Evolutionary conservation across 2,888 invertebrate species (phyloP).

Genomic region (Tiliacea citrago): DNA sequence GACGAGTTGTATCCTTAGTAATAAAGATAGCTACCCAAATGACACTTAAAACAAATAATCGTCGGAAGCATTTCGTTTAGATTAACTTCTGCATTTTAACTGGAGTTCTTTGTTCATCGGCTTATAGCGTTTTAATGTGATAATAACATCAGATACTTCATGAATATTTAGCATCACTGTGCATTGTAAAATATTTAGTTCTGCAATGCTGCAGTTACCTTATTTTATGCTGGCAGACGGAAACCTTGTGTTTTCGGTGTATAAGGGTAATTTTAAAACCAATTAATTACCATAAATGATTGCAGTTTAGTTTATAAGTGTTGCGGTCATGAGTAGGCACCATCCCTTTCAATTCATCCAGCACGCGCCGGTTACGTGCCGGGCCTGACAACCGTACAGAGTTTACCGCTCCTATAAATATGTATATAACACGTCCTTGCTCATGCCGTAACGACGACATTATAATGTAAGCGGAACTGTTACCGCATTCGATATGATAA

Average conservation of each 20-base stretch:
- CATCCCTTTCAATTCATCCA: conserved; percentile 79
- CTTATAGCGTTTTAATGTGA: conserved; percentile 36
- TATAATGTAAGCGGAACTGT: conserved; percentile 73
- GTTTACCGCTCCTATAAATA: conserved; percentile 75
- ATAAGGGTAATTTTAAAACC: conserved; percentile 16
- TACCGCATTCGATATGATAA: conserved; percentile 70
- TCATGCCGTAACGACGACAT: conserved; percentile 73
- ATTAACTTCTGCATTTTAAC: conserved; percentile 57
- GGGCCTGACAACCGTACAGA: conserved; percentile 74
- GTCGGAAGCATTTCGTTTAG: conserved; percentile 53
- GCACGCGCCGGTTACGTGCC: conserved; percentile 80
- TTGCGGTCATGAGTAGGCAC: conserved; percentile 63
- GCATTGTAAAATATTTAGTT: conserved; percentile 24
- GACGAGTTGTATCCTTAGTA: conserved; percentile 51
- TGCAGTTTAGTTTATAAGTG: conserved; percentile 64
- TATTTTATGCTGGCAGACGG: not conserved
- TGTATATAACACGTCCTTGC: conserved; percentile 71
- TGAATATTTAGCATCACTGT: conserved; percentile 40
- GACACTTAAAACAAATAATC: conserved; percentile 59
- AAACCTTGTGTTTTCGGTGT: not conserved
- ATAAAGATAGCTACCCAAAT: conserved; percentile 60
- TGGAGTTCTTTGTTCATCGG: conserved; percentile 48
- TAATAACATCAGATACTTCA: conserved; percentile 42
- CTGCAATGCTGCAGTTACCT: conserved; percentile 3
- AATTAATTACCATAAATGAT: conserved; percentile 57